phyloP scores from a whole-genome alignment of 2,113 vertebrate genomes.

The Psittacus erithacus region DNA sequence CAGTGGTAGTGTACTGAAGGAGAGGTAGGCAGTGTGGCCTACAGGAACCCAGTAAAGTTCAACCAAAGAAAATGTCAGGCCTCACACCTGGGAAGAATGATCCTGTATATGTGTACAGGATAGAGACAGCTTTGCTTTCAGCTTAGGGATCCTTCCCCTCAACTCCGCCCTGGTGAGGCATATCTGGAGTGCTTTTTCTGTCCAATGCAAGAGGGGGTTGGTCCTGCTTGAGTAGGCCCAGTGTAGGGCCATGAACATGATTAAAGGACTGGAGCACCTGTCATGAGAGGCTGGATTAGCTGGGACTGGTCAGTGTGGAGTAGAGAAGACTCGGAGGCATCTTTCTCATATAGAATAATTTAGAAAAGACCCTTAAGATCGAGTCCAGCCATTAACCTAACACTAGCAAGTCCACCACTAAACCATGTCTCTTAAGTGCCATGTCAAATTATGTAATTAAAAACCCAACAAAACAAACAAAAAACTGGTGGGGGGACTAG shows the following conservation, averaged over 20 bases:
- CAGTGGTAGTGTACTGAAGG: background rate
- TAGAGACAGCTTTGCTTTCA: background rate
- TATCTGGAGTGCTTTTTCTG: background rate
- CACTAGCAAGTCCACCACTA: background rate
- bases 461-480: background rate
- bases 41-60: background rate
- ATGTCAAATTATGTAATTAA: background rate
- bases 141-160: background rate
- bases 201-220: background rate
- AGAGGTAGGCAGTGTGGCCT: background rate
- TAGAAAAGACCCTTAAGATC: background rate
- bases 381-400: background rate
- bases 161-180: too few species aligned
- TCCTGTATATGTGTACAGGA: background rate
- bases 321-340: background rate
- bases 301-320: background rate
- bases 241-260: background rate
- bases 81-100: background rate
- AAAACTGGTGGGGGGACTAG: background rate
- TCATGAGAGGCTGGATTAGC: background rate
- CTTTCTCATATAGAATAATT: background rate
- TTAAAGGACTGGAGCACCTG: background rate
- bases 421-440: background rate
- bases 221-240: background rate
- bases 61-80: background rate